A percentile compares a stretch with the other conserved stretches of the same genome.
phyloP scores from a whole-genome alignment of 2,113 vertebrate genomes.

The Neoarius graeffei region DNA sequence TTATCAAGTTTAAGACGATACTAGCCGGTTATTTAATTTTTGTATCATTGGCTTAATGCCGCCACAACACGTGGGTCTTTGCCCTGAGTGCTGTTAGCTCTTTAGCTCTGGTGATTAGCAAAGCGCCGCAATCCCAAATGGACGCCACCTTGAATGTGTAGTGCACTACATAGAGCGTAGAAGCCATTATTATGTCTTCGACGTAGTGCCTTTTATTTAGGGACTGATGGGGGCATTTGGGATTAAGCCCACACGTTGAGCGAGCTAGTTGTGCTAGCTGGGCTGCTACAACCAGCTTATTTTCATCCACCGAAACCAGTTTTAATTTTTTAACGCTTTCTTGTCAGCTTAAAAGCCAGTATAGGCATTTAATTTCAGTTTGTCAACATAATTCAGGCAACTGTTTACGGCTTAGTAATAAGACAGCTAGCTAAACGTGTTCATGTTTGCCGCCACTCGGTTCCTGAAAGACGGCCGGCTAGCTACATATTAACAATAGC shows the following conservation, averaged over 20 bases:
- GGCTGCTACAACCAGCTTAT: too few relatives aligned
- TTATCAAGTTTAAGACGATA: neutral
- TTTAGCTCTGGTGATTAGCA: neutral
- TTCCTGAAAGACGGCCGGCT: neutral
- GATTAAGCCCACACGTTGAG: neutral
- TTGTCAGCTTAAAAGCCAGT: too few relatives aligned
- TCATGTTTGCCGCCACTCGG: neutral
- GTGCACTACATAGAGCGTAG: neutral
- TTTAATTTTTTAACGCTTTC: too few relatives aligned
- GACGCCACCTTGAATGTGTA: accelerated
- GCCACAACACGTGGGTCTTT: constrained; percentile 2
- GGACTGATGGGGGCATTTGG: neutral
- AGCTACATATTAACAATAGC: neutral
- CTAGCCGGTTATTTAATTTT: neutral
- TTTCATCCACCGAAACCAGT: neutral
- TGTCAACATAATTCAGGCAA: neutral
- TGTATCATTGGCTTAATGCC: neutral
- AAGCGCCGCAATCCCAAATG: neutral
- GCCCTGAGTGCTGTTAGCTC: neutral
- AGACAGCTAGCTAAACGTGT: neutral
- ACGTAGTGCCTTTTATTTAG: neutral
- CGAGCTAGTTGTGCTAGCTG: neutral
- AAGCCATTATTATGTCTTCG: neutral
- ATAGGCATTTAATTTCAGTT: too few relatives aligned
- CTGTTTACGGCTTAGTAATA: neutral